Conservation (phyloP, 2,797 vertebrate species). For the Fistularia commersonii region DNA sequence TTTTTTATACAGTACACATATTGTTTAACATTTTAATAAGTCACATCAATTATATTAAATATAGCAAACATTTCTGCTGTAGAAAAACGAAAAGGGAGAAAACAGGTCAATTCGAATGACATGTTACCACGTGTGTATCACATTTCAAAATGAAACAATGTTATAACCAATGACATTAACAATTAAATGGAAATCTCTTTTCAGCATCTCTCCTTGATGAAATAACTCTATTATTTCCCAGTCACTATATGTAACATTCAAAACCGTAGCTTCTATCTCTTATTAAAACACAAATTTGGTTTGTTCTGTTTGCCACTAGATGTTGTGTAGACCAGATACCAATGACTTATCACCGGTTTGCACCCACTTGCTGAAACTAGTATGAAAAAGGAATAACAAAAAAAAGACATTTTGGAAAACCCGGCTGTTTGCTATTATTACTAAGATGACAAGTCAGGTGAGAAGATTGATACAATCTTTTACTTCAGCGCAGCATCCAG, state of each 20-base stretch:
- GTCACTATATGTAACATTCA: slow-evolving; percentile 67
- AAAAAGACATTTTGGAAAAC: slow-evolving; percentile 1
- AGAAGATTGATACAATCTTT: not conserved
- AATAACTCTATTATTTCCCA: slow-evolving; percentile 23
- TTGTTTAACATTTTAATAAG: slow-evolving; percentile 59
- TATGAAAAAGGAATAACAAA: slow-evolving; percentile 6
- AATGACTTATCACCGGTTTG: slow-evolving; percentile 4
- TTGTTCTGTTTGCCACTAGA: slow-evolving; percentile 29
- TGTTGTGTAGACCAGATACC: slow-evolving; percentile 9
- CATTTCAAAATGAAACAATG: slow-evolving; percentile 59
- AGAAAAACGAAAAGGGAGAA: slow-evolving; percentile 44
- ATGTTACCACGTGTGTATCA: slow-evolving; percentile 49
- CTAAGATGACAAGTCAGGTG: not conserved
- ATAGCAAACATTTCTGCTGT: slow-evolving; percentile 53
- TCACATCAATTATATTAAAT: slow-evolving; percentile 67
- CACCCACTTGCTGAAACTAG: not conserved
- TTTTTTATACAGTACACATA: slow-evolving; percentile 45
- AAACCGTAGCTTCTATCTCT: slow-evolving; percentile 42
- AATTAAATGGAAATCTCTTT: slow-evolving; percentile 63
- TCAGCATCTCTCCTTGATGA: slow-evolving; percentile 51
- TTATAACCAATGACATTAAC: slow-evolving; percentile 41
- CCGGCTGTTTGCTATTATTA: not conserved
- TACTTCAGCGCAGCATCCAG: not conserved
- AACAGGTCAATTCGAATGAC: slow-evolving; percentile 31
- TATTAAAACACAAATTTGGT: slow-evolving; percentile 42